Conservation (phyloP, 64 coral and sea anemone species). For the Porites lutea region DNA sequence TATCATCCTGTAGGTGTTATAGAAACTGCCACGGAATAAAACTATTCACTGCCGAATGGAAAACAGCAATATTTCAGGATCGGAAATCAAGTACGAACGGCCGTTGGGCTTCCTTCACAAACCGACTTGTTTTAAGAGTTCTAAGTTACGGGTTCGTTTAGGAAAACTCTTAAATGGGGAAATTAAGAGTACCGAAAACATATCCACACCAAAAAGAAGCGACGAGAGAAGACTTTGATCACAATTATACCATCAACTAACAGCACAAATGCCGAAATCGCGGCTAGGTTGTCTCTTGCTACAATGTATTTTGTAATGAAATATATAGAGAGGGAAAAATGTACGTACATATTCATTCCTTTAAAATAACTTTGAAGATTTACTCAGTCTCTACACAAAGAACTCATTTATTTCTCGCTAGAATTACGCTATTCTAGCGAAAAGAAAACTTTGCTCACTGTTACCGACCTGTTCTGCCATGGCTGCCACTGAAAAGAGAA, state of each 20-base stretch:
- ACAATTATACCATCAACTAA: not conserved
- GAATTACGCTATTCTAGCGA: not conserved
- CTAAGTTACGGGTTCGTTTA: not conserved
- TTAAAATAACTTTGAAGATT: not conserved
- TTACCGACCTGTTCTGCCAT: constrained; percentile 92
- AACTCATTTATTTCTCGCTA: not conserved
- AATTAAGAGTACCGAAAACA: not conserved
- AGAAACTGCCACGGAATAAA: too few species aligned
- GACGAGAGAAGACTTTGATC: too few species aligned
- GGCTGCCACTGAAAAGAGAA: constrained; percentile 85
- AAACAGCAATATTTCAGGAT: too few species aligned
- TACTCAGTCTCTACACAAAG: not conserved
- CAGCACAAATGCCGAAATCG: not conserved
- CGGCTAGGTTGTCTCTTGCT: too few species aligned
- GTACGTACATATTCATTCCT: not conserved
- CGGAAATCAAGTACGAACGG: too few species aligned
- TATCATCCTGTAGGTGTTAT: too few species aligned
- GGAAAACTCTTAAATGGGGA: not conserved
- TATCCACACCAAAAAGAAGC: too few species aligned
- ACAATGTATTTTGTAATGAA: not conserved
- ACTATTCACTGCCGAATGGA: too few species aligned
- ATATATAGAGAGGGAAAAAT: too few species aligned
- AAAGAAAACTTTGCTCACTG: not conserved
- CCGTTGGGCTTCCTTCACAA: not conserved
- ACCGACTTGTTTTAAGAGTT: not conserved